Base-by-base conservation (phyloP, 2,113 vertebrate genomes). In the Cryptomyrus ogoouensis region DNA sequence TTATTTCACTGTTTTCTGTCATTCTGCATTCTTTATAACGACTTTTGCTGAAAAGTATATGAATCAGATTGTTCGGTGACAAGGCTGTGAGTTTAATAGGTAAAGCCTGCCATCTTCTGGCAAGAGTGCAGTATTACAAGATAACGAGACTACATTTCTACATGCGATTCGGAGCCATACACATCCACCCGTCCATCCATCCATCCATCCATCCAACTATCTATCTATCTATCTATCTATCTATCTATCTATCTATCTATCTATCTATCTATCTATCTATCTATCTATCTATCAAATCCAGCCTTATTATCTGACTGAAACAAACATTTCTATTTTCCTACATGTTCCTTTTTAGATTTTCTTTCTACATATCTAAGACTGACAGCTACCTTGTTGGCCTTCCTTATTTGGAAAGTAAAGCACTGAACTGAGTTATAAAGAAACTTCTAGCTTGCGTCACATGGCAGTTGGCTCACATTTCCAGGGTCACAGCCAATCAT, bases 61-160 rank as follows among this genome's bases (percentile, higher is more conserved):
- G 39, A 83, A 83, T 46, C 35, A 24, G 0, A 39, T 21, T 8
- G 6, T 5, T 83, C 39, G 19, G 39, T 47, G 2, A 9, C 8
- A 83, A 53, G 46, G 46, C 27, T 74, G 50, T 66, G 15, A 70
- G 46, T 70, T 35, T 10, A 42, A 5, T 88, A 53, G 77, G 90
- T 88, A 39, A 0, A 90, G 49, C 9, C 91, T 93, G 94, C 94
- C 94, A 93, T 91, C 95, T 90, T 86, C 94, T 95, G 96, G 94
- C 44, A 49, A 17, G 66, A 87, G 53, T 66, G 0, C n/a, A 86
- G 88, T 89, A 90, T 52, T 92, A 58, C 92, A 90, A 50, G n/a
- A 77, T 39, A 77, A 77, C 31, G 31, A 77, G 31, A 77, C 70
- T 13, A 77, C 12, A 39, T 35, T 77, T 77, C 35, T 77, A 6